Base-by-base conservation (phyloP, 2,113 vertebrate genomes). In the Aythya baeri region DNA sequence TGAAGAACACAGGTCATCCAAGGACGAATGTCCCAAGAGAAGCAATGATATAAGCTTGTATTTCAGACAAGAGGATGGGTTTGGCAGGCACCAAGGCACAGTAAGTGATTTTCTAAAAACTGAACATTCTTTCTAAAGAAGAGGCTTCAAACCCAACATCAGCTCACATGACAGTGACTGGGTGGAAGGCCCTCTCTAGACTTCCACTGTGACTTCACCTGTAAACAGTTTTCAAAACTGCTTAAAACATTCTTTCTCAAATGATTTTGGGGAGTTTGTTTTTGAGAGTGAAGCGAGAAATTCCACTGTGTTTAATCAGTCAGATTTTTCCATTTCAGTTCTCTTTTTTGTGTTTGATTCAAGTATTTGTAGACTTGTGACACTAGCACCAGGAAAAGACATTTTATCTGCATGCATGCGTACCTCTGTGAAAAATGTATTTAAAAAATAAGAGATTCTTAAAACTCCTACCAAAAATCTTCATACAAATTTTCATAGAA, bases 381-480 rank as follows among this genome's bases (percentile, higher is more conserved):
- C 86, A 57, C 3, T 2, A 7, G 32, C 25, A 70, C 6, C 50
- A 68, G 17, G 17, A 93, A 61, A 78, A 76, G 11, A 50, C 5
- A 41, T 80, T 68, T 46, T 38, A 57, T 17, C 57, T 26, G 36
- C 6, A 4, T n/a, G 16, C 2, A 41, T 12, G 25, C 25, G n/a
- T 17, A 58, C 12, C 15, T 74, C 11, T 34, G 6, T 11, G 46
- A 81, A 84, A 87, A 80, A 29, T 18, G n/a, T 3, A 50, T 18
- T 29, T 41, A 44, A 27, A 88, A 73, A n/a, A 25, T 13, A 41
- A 0, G 0, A 0, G 6, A 3, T 4, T 36, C n/a, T 62, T 68
- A 84, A 66, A 62, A 13, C 15, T 73, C n/a, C 16, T 15, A 79
- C 73, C 7, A 91, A 94, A 94, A 89, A 31, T 7, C 29, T 72